Percentiles rank a stretch among this genome's conserved stretches.
Conservation (phyloP, 2,113 vertebrate species). For the Garra rufa region DNA sequence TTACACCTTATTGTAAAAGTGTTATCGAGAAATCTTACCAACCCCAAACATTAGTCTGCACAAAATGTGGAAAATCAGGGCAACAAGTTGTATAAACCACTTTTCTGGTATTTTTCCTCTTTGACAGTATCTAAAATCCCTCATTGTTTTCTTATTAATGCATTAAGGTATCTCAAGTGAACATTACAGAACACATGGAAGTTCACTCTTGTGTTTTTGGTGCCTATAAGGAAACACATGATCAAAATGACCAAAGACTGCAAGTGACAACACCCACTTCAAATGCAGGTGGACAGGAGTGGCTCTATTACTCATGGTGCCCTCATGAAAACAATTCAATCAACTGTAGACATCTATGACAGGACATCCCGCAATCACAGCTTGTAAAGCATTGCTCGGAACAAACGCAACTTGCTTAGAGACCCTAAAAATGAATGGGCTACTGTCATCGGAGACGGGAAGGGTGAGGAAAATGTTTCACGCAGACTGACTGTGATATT, state of each 20-base stretch:
- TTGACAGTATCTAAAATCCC: not conserved
- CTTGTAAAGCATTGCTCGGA: not conserved
- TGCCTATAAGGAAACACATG: not conserved
- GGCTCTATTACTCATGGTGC: not conserved
- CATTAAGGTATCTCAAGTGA: not conserved
- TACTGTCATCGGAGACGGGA: not conserved
- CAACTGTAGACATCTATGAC: not conserved
- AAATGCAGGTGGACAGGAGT: not conserved
- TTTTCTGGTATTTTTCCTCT: not conserved
- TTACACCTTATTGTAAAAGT: no score
- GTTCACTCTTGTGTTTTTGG: not conserved
- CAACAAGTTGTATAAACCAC: not conserved
- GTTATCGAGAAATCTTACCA: not conserved
- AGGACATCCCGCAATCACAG: not conserved
- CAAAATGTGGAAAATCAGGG: not conserved
- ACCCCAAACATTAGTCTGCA: not conserved
- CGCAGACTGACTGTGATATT: not conserved
- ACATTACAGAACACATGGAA: not conserved
- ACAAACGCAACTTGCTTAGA: not conserved
- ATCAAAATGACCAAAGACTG: not conserved
- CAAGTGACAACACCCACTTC: not conserved
- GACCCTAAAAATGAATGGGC: not conserved
- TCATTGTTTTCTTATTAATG: not conserved
- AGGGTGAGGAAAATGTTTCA: not conserved
- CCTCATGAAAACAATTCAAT: conserved; percentile 18